Evolutionary conservation across 2,888 invertebrate species (phyloP).

Genomic region (Endotricha flammealis): DNA sequence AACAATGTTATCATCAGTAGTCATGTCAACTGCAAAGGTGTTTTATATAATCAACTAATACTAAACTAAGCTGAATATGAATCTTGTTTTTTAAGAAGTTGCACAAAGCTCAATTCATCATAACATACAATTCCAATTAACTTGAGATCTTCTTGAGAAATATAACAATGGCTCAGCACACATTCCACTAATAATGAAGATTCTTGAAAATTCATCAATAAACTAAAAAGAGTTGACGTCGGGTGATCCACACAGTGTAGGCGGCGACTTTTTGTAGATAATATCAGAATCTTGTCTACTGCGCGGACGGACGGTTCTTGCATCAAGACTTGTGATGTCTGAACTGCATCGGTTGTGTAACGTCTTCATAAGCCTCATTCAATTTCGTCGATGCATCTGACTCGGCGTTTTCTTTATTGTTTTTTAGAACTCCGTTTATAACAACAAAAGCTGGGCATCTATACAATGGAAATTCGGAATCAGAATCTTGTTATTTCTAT

Average conservation of each 20-base stretch:
- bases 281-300: slow-evolving; percentile 33
- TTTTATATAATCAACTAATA: slow-evolving; percentile 6
- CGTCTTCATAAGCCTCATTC: slow-evolving; percentile 52
- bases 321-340: slow-evolving; percentile 34
- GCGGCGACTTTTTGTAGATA: slow-evolving; percentile 56
- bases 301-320: slow-evolving; percentile 29
- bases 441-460: slow-evolving; percentile 11
- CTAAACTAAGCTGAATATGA: slow-evolving; percentile 4
- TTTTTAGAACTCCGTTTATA: slow-evolving; percentile 26
- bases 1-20: slow-evolving; percentile 47
- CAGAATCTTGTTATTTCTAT: slow-evolving; percentile 1
- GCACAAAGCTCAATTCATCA: slow-evolving; percentile 33
- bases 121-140: slow-evolving; percentile 36
- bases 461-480: background rate
- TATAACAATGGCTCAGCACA: slow-evolving; percentile 31
- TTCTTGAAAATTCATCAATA: slow-evolving; percentile 38
- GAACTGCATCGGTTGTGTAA: slow-evolving; percentile 53
- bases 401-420: slow-evolving; percentile 41
- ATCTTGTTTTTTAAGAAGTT: slow-evolving; percentile 20
- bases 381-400: slow-evolving; percentile 52
- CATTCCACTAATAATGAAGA: slow-evolving; percentile 45
- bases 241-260: slow-evolving; percentile 44
- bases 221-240: slow-evolving; percentile 20
- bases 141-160: slow-evolving; percentile 34
- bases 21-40: slow-evolving; percentile 29